Conservation (phyloP, 2,888 invertebrate species). For the Drosophila lutescens region DNA sequence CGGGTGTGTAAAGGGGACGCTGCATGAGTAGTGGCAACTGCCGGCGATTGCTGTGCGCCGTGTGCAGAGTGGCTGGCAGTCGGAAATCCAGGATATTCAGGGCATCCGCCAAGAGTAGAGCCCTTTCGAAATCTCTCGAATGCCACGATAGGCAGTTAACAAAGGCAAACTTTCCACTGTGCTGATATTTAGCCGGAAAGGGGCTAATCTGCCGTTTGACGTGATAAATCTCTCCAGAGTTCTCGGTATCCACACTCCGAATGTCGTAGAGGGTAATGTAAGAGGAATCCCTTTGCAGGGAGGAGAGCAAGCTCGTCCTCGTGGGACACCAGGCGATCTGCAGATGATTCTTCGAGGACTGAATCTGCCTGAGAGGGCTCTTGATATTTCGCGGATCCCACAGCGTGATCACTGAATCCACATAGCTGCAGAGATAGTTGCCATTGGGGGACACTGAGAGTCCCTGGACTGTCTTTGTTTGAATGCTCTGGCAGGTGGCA, state of each 20-base stretch:
- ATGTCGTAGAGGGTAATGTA: constrained; percentile 94
- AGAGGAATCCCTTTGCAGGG: constrained; percentile 91
- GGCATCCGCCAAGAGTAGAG: constrained; percentile 81
- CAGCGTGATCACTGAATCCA: constrained; percentile 91
- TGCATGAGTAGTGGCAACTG: constrained; percentile 80
- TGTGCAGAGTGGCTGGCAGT: constrained; percentile 80
- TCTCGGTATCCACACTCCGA: constrained; percentile 90
- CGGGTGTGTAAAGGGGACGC: constrained; percentile 65
- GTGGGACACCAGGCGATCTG: constrained; percentile 95
- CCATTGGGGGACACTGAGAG: constrained; percentile 91
- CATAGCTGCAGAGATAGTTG: constrained; percentile 92
- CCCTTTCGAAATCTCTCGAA: constrained; percentile 87
- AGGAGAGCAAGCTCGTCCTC: constrained; percentile 90
- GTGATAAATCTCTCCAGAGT: constrained; percentile 90
- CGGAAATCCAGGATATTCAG: constrained; percentile 81
- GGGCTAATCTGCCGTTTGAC: constrained; percentile 88
- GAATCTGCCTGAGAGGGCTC: constrained; percentile 91
- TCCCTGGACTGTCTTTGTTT: constrained; percentile 92
- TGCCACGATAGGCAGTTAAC: constrained; percentile 95
- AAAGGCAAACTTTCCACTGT: constrained; percentile 70
- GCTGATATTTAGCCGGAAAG: constrained; percentile 76
- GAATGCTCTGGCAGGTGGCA: constrained; percentile 85
- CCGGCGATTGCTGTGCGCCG: constrained; percentile 81
- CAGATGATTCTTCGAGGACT: constrained; percentile 87
- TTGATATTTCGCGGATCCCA: constrained; percentile 96